phyloP scores from a whole-genome alignment of 2,888 invertebrate genomes.

The Flexamia atlantica region DNA sequence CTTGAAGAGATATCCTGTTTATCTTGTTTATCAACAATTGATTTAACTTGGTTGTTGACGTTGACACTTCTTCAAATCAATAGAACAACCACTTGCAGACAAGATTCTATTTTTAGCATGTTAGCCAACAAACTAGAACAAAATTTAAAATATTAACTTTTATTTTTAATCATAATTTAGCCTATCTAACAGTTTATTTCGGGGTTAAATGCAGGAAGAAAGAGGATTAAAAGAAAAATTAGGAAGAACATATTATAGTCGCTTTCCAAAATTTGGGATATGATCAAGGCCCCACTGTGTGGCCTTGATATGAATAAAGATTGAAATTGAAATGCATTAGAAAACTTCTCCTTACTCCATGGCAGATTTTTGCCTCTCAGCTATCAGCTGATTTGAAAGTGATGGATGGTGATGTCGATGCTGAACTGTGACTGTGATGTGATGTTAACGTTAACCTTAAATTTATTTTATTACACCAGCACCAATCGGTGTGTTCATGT shows the following conservation, averaged over 20 bases:
- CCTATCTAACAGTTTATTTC: too few relatives aligned
- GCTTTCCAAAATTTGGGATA: too few relatives aligned
- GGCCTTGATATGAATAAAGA: too few relatives aligned
- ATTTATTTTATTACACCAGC: background rate
- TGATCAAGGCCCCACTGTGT: too few relatives aligned
- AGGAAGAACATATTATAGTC: too few relatives aligned
- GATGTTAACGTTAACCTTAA: background rate
- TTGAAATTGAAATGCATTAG: too few relatives aligned
- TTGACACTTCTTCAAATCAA: conserved; percentile 40
- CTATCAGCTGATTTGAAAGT: background rate
- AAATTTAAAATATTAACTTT: background rate
- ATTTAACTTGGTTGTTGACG: conserved; percentile 23
- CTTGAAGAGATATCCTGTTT: background rate
- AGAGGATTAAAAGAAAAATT: too few relatives aligned
- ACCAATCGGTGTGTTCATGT: background rate
- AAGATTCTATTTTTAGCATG: background rate
- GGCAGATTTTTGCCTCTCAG: background rate
- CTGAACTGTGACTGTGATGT: background rate
- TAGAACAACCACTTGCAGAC: conserved; percentile 39
- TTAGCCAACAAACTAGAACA: background rate
- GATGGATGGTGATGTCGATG: conserved; percentile 17
- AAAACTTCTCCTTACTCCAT: background rate
- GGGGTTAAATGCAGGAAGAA: too few relatives aligned
- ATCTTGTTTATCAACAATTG: conserved; percentile 39
- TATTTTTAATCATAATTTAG: too few relatives aligned